Evolutionary conservation across 2,113 vertebrate species (phyloP), one percentile per base, ranked within the genome.

Genomic region (Centropus bengalensis): DNA sequence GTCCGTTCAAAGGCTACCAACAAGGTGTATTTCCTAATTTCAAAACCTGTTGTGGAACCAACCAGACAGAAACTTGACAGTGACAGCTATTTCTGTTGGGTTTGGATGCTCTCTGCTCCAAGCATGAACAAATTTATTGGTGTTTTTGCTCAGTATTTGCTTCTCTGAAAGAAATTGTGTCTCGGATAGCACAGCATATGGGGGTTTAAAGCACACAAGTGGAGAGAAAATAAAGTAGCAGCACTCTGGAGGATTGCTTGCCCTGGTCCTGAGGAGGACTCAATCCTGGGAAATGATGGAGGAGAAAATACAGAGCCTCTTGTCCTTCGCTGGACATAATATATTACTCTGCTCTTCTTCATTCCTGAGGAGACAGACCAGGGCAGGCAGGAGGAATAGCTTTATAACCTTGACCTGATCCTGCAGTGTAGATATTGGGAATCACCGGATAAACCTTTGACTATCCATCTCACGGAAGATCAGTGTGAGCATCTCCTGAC

Each of bases 1-100:
- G 71, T 30, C 64, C 62, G 23, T 68, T 94, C 85, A 90, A 68
- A 28, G 60, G 60, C 4, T 28, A 55, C 36, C 74, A 91, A 89
- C 87, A 74, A 94, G 91, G 89, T 86, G 77, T n/a, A 63, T 32
- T 86, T 81, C 96, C 88, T 79, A 58, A 88, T 96, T 92, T 88
- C 55, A 69, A 88, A 81, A 49, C 89, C 56, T 75, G 68, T 45
- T 24, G 56, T 19, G 86, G 59, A 95, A 90, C 27, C 16, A 63
- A 67, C 26, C 80, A 49, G 58, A 38, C 92, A 79, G 90, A 78
- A 76, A 90, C 73, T 85, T 95, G 95, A 88, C 82, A 83, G 94
- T 2, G 3, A 91, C 82, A 90, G 74, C 88, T 90, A 63, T 75
- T 91, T 83, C 88, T 68, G 64, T 9, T 81, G 82, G 40, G 14